phyloP scores from a whole-genome alignment of 2,797 vertebrate species.

The Rhodeus uyekii region DNA sequence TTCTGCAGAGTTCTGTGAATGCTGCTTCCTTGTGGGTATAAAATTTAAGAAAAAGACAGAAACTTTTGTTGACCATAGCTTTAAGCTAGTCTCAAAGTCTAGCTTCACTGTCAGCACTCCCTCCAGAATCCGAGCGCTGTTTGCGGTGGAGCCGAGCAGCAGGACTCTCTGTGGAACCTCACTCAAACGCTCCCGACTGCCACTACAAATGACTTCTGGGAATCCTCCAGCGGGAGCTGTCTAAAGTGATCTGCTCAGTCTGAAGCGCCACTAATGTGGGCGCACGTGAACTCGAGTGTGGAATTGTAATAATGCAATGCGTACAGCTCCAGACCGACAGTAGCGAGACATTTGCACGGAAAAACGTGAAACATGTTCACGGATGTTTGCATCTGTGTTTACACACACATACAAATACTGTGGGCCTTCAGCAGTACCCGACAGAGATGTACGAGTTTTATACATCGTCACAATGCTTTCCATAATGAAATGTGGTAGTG shows the following conservation, averaged over 20 bases:
- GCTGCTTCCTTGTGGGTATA: background rate
- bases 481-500: slow-evolving; percentile 20
- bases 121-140: slow-evolving; percentile 54
- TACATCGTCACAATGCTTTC: slow-evolving; percentile 20
- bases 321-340: slow-evolving; percentile 46
- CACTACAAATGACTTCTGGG: slow-evolving; percentile 73
- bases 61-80: slow-evolving; percentile 38
- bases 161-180: slow-evolving; percentile 65
- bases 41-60: slow-evolving; percentile 8
- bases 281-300: slow-evolving; percentile 57
- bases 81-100: slow-evolving; percentile 45
- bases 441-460: slow-evolving; percentile 29
- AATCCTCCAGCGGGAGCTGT: slow-evolving; percentile 68
- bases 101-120: slow-evolving; percentile 35
- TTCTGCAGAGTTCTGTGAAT: background rate
- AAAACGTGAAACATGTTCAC: slow-evolving; percentile 45
- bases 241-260: slow-evolving; percentile 69
- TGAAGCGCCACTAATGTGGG: slow-evolving; percentile 65
- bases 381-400: slow-evolving; percentile 15
- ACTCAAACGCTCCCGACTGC: slow-evolving; percentile 66
- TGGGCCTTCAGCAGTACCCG: slow-evolving; percentile 17
- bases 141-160: slow-evolving; percentile 60
- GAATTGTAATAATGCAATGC: slow-evolving; percentile 50
- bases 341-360: slow-evolving; percentile 22
- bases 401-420: slow-evolving; percentile 40